Evolutionary conservation across 2,113 vertebrate species (phyloP).

Genomic region (Tychaedon coryphoeus): DNA sequence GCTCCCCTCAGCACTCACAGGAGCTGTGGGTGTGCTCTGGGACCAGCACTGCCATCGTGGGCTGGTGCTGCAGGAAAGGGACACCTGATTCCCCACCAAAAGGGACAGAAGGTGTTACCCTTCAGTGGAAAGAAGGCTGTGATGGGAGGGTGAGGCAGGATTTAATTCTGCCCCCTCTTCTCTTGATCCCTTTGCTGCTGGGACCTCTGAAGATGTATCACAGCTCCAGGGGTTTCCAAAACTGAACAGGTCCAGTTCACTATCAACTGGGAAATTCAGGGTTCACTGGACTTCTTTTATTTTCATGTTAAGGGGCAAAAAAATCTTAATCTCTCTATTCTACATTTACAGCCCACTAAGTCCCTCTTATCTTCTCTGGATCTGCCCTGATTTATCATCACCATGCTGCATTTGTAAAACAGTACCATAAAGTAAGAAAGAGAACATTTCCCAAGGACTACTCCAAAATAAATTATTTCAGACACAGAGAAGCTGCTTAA

Average conservation of each 20-base stretch:
- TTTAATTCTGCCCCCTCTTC: not conserved
- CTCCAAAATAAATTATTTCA: conserved; percentile 79
- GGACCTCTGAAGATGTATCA: not conserved
- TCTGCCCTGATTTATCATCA: conserved; percentile 64
- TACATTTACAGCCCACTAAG: conserved; percentile 31
- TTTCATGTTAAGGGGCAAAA: conserved; percentile 52
- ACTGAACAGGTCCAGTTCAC: not conserved
- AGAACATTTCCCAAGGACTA: conserved; percentile 73
- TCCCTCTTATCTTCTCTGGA: conserved; percentile 56
- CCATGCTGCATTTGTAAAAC: conserved; percentile 52
- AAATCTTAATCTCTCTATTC: conserved; percentile 64
- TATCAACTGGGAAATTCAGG: not conserved
- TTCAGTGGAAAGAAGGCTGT: not conserved
- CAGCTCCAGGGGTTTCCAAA: not conserved
- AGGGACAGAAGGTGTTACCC: not conserved
- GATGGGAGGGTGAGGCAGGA: not conserved
- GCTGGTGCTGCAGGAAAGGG: not conserved
- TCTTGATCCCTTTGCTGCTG: not conserved
- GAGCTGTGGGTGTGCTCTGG: not conserved
- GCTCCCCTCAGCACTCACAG: not conserved
- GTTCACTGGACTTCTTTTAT: conserved; percentile 14
- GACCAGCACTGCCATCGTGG: rapidly evolving
- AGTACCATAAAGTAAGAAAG: conserved; percentile 59
- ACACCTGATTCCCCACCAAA: not conserved
- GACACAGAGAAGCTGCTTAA: conserved; percentile 72